Evolutionary conservation across 2,888 invertebrate species (phyloP).

Genomic region (Monoplex corrugatus): DNA sequence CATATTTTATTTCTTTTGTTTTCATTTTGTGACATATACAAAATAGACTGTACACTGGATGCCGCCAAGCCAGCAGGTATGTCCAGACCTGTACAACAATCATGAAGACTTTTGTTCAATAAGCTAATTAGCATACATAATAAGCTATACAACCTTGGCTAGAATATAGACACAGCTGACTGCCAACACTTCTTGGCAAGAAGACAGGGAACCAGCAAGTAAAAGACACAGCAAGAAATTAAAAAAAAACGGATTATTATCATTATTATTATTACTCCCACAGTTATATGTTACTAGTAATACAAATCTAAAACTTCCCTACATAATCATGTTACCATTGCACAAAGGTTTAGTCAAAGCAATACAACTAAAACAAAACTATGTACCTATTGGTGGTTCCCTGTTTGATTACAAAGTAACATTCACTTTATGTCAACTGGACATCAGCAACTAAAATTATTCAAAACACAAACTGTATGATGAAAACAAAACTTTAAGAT

Average conservation of each 20-base stretch:
- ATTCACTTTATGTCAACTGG: neutral
- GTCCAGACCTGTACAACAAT: constrained; percentile 44
- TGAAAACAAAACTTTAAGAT: no score
- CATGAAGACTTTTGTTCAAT: constrained; percentile 37
- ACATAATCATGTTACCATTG: constrained; percentile 1
- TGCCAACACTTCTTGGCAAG: neutral
- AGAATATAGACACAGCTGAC: constrained; percentile 20
- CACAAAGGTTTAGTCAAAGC: neutral
- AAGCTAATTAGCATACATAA: constrained; percentile 4
- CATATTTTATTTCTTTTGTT: constrained; percentile 41
- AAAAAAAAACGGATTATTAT: constrained; percentile 32
- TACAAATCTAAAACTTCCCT: neutral
- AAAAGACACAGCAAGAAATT: constrained; percentile 10
- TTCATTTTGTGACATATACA: constrained; percentile 53
- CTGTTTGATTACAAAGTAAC: neutral
- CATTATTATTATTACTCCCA: constrained; percentile 33
- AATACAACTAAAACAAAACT: neutral
- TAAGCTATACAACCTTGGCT: constrained; percentile 42
- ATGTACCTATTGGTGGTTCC: neutral
- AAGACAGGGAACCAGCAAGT: neutral
- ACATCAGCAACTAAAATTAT: neutral
- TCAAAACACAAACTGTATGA: neutral
- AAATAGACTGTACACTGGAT: constrained; percentile 51
- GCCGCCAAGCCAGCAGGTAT: constrained; percentile 29
- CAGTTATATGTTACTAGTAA: no score